Evolutionary conservation across 2,888 invertebrate species (phyloP).

Genomic region (Lasioglossum zephyrum): DNA sequence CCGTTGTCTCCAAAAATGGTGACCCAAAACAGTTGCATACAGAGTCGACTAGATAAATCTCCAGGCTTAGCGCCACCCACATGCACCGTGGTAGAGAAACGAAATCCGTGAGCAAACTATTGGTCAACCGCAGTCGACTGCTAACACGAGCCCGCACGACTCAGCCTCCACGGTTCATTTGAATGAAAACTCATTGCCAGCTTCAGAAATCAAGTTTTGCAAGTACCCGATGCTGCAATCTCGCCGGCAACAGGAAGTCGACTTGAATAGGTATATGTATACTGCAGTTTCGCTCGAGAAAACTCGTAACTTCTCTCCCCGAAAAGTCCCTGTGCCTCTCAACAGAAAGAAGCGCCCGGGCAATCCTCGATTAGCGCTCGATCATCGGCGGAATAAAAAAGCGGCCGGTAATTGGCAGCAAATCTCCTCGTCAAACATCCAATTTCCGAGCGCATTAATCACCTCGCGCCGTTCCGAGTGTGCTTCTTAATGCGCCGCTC

Average conservation of each 20-base stretch:
- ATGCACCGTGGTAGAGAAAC: neutral
- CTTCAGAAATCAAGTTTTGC: neutral
- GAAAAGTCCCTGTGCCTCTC: neutral
- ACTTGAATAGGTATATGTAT: neutral
- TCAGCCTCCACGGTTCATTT: constrained; percentile 4
- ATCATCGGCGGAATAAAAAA: constrained; percentile 20
- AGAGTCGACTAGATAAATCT: neutral
- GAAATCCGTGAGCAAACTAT: constrained; percentile 7
- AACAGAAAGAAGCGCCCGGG: neutral
- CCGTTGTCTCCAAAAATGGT: constrained; percentile 1
- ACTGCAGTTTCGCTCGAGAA: neutral
- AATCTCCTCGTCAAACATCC: constrained; percentile 56
- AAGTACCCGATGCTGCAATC: neutral
- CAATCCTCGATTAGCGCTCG: neutral
- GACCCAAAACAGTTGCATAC: neutral
- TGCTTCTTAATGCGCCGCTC: constrained; percentile 33
- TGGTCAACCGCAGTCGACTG: neutral
- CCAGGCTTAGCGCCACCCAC: constrained; percentile 3
- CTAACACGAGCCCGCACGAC: neutral
- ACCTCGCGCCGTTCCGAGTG: constrained; percentile 19
- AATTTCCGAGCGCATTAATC: constrained; percentile 50
- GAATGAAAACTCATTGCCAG: constrained; percentile 9
- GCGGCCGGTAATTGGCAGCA: constrained; percentile 35
- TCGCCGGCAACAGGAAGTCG: neutral
- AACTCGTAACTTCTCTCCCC: neutral